These are phyloP conservation scores for Danaus melanippus DNA, from an alignment of 1,140 invertebrate species.

Conservation along the genomic window DNA sequence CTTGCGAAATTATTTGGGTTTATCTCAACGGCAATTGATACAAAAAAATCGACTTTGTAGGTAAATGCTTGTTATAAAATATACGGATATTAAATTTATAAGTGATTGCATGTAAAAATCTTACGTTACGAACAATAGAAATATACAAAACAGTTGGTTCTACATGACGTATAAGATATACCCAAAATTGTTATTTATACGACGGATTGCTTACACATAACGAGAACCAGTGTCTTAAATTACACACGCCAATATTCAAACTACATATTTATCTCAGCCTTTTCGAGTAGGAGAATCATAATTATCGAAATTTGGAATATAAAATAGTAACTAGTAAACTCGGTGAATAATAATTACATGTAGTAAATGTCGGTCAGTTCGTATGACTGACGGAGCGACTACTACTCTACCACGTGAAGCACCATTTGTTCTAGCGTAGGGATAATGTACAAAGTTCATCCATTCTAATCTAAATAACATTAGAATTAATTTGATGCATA, in stretches of 20 bases:
- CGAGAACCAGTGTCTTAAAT: conserved; percentile 38
- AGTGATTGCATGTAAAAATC: conserved; percentile 57
- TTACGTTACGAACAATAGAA: conserved; percentile 61
- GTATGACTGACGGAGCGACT: conserved; percentile 27
- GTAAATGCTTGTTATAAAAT: conserved; percentile 56
- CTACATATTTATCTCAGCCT: conserved; percentile 66
- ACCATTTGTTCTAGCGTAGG: conserved; percentile 71
- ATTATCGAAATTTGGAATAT: conserved; percentile 61
- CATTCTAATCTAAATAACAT: conserved; percentile 61
- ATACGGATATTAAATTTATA: conserved; percentile 55
- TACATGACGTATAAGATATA: conserved; percentile 48
- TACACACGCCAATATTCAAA: conserved; percentile 54
- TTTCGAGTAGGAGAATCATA: conserved; percentile 68
- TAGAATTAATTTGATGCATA: conserved; percentile 60
- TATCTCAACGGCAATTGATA: conserved; percentile 25
- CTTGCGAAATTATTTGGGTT: conserved; percentile 13
- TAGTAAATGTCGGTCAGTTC: conserved; percentile 37
- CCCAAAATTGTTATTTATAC: conserved; percentile 15
- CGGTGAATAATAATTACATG: conserved; percentile 62
- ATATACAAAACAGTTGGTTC: conserved; percentile 62
- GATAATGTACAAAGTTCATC: conserved; percentile 66
- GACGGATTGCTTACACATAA: conserved; percentile 32
- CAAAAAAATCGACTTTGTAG: conserved; percentile 44
- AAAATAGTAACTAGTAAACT: conserved; percentile 68
- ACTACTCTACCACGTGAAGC: conserved; percentile 66